Conservation (phyloP, 2,888 invertebrate species). For the Epistrophe grossulariae region DNA sequence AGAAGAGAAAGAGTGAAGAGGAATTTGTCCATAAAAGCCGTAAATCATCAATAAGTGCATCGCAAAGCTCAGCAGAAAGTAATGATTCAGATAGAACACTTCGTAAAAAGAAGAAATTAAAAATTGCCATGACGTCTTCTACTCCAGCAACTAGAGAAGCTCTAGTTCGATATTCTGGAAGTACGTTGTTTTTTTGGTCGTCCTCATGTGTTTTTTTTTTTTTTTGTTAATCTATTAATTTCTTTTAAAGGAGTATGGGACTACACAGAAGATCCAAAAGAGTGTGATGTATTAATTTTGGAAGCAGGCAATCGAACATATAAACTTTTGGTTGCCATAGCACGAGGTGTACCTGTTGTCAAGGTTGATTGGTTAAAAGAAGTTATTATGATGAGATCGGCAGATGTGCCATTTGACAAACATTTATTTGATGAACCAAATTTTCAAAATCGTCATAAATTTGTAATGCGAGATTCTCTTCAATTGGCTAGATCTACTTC, state of each 20-base stretch:
- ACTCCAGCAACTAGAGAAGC: conserved; percentile 40
- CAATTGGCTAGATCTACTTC: conserved; percentile 73
- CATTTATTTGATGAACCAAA: conserved; percentile 72
- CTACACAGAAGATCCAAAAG: conserved; percentile 84
- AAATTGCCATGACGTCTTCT: conserved; percentile 64
- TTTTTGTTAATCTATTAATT: neutral
- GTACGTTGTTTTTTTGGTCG: conserved; percentile 4
- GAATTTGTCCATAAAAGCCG: conserved; percentile 8
- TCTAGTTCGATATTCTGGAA: conserved; percentile 48
- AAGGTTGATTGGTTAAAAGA: conserved; percentile 77
- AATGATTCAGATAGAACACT: conserved; percentile 7
- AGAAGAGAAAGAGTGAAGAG: conserved; percentile 24
- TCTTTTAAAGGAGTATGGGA: conserved; percentile 83
- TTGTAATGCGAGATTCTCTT: conserved; percentile 77
- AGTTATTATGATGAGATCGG: conserved; percentile 56
- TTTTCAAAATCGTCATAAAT: conserved; percentile 78
- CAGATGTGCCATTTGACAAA: conserved; percentile 67
- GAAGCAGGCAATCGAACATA: conserved; percentile 85
- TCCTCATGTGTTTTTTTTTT: neutral
- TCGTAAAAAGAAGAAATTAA: conserved; percentile 27
- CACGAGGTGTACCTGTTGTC: conserved; percentile 86
- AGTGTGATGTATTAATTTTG: conserved; percentile 85
- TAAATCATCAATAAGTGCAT: conserved; percentile 25
- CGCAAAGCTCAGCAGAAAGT: conserved; percentile 36
- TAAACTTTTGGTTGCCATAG: conserved; percentile 86